phyloP scores from a whole-genome alignment of 2,113 vertebrate genomes.

The Pongo abelii region DNA sequence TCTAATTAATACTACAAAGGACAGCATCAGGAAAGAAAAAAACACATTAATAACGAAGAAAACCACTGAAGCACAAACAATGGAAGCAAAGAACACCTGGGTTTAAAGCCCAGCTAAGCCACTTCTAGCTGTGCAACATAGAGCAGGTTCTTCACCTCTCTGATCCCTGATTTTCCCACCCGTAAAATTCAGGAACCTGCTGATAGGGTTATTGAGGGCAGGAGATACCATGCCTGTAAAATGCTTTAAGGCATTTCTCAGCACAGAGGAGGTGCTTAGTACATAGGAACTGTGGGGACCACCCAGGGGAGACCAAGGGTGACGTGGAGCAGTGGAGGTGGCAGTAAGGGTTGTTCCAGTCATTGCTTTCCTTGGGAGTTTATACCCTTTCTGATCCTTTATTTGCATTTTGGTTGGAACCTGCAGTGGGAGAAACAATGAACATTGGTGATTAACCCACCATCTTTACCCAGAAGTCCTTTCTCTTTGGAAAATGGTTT shows the following conservation, averaged over 20 bases:
- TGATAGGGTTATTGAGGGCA: background rate
- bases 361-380: background rate
- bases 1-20: background rate
- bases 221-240: background rate
- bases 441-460: no score
- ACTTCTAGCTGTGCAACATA: background rate
- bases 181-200: background rate
- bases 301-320: background rate
- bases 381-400: background rate
- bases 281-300: background rate
- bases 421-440: background rate
- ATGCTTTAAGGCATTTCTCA: background rate
- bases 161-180: background rate
- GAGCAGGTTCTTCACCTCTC: background rate
- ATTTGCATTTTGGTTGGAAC: background rate
- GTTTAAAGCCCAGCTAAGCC: background rate
- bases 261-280: no score
- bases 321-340: background rate
- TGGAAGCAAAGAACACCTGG: background rate
- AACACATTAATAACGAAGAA: background rate
- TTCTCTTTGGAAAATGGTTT: background rate
- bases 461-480: background rate
- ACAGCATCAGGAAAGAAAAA: no score
- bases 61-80: no score
- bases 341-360: no score